Conservation (phyloP, 1,140 invertebrate species). For the Solenopsis invicta region DNA sequence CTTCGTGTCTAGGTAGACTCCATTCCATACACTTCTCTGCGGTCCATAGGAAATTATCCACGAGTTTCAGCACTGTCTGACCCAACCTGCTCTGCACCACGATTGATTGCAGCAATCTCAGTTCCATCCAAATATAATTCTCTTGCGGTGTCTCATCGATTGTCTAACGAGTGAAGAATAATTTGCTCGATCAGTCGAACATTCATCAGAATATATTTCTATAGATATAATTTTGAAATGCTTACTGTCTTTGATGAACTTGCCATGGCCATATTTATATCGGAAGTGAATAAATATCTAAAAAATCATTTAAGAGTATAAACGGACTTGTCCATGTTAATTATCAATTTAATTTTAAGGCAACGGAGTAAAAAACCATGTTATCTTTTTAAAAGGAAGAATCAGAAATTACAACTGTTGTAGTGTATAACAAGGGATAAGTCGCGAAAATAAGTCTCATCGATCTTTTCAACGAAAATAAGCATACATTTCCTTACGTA, state of each 20-base stretch:
- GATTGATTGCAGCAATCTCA: slow-evolving; percentile 49
- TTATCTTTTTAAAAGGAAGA: too few relatives aligned
- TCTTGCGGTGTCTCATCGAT: slow-evolving; percentile 15
- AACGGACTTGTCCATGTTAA: neutral
- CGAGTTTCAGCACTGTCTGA: slow-evolving; percentile 84
- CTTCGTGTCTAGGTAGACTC: slow-evolving; percentile 85
- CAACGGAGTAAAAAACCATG: neutral
- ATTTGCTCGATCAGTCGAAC: neutral
- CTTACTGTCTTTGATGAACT: slow-evolving; percentile 7
- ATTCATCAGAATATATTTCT: neutral
- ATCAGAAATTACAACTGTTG: too few relatives aligned
- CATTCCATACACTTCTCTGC: slow-evolving; percentile 88
- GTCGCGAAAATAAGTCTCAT: too few relatives aligned
- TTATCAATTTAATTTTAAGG: slow-evolving; percentile 12
- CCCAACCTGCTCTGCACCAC: slow-evolving; percentile 82
- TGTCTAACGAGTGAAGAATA: neutral
- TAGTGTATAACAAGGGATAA: too few relatives aligned
- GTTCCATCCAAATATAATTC: neutral
- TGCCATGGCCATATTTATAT: slow-evolving; percentile 23
- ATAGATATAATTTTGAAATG: neutral
- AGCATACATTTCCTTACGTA: too few relatives aligned
- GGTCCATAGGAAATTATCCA: slow-evolving; percentile 86
- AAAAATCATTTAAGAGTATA: neutral
- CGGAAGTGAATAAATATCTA: neutral
- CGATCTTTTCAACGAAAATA: too few relatives aligned